Evolutionary conservation across 2,113 vertebrate genomes (phyloP), one percentile per base, ranked within the genome.

Genomic region (Callaeas wilsoni): DNA sequence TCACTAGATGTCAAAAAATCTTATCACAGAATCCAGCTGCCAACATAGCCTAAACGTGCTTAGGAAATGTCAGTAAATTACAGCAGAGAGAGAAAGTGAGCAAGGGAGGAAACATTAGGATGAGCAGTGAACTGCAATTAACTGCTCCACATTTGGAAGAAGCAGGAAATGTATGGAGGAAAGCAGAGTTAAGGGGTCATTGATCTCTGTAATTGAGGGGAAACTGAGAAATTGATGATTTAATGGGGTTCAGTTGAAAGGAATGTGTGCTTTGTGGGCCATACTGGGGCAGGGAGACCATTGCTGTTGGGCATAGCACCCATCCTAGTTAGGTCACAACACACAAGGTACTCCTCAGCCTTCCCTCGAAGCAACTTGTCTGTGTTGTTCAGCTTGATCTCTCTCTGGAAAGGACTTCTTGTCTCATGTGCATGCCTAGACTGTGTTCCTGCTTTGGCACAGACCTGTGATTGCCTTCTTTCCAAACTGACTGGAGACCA

Each of bases 1-100:
- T 95, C 94, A 86, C 80, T 89, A 39, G 80, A 93, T 94, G 95
- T 96, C 94, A 96, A 83, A 89, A 95, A 95, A 89, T 63, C 80
- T 96, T 94, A 96, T 95, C 86, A 0, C 73, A 70, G 84, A 93
- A 91, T 86, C 74, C 93, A 94, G 90, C 94, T 96, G 97, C 93
- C 86, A 97, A 87, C 70, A 57, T 41, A 76, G 90, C 80, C 84
- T 87, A 93, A 96, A 96, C 60, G 76, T 87, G 87, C 95, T 93
- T 73, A 69, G 67, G 88, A 96, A 96, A 90, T 85, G 90, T 64
- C 91, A 89, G 83, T 93, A 95, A 96, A 95, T 94, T 91, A 87
- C 76, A 73, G 50, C 62, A 90, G 74, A 89, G 78, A 90, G 89
- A 84, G 91, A 91, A 85, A 93, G 87, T 49, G 85, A 89, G 64